These are phyloP conservation scores for Cyanistes caeruleus DNA, from an alignment of 2,113 vertebrate genomes.

Conservation along the genomic window DNA sequence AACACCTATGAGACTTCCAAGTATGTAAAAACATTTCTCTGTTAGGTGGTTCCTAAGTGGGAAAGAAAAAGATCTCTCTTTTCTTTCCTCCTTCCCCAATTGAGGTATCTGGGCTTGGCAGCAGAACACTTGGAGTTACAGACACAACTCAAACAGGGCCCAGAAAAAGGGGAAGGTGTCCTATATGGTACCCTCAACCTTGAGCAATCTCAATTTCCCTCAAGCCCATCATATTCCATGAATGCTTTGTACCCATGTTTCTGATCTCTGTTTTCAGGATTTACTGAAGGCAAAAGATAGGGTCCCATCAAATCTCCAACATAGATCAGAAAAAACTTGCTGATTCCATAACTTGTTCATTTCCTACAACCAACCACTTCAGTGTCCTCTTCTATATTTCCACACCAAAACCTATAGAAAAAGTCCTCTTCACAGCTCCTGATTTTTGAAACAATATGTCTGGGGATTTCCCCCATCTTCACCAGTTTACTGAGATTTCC, in stretches of 20 bases:
- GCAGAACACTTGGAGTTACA: background rate
- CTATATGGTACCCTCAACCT: background rate
- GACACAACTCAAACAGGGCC: background rate
- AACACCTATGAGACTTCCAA: background rate
- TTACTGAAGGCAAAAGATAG: background rate
- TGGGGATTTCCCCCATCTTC: background rate
- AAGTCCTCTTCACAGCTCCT: background rate
- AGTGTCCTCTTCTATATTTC: background rate
- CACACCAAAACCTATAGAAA: background rate
- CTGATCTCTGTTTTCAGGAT: background rate
- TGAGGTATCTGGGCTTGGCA: background rate
- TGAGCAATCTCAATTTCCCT: background rate
- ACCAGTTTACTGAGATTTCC: background rate
- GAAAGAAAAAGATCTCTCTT: background rate
- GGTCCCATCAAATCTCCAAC: background rate
- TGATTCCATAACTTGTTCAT: background rate
- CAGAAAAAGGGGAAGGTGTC: background rate
- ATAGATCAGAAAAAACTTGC: background rate
- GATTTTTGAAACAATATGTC: background rate
- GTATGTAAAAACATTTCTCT: background rate
- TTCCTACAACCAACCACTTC: background rate
- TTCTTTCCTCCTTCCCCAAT: background rate
- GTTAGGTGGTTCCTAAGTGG: background rate
- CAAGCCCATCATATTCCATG: accelerated
- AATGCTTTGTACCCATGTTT: background rate